Conservation (phyloP, 2,888 invertebrate genomes). For the Shargacucullia verbasci region DNA sequence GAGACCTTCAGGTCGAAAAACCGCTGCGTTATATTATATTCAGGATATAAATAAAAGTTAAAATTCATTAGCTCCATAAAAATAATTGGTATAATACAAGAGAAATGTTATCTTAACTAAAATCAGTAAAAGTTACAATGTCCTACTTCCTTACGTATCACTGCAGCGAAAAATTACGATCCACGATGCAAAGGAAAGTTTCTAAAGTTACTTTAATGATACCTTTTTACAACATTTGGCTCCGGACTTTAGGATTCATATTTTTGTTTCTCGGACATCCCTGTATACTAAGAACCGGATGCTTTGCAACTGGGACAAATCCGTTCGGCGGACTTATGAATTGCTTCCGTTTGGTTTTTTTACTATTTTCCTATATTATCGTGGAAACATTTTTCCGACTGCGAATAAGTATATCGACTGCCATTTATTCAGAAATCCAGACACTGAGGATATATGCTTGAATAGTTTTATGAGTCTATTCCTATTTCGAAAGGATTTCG, state of each 20-base stretch:
- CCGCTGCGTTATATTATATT: no score
- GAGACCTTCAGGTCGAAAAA: no score
- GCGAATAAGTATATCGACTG: background rate
- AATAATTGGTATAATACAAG: no score
- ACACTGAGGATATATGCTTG: conserved; percentile 1
- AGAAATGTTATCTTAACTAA: conserved; percentile 35
- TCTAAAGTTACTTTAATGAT: conserved; percentile 22
- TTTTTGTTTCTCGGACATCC: conserved; percentile 31
- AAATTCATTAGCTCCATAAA: no score
- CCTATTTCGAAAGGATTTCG: conserved; percentile 10
- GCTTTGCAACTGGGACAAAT: conserved; percentile 39
- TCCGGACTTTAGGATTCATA: conserved; percentile 37
- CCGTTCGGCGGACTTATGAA: conserved; percentile 32
- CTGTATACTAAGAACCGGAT: conserved; percentile 18
- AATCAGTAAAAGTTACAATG: conserved; percentile 44
- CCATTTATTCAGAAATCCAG: conserved; percentile 3
- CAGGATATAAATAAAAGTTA: no score
- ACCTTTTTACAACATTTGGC: conserved; percentile 36
- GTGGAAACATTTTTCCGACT: conserved; percentile 1
- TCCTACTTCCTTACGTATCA: conserved; percentile 30
- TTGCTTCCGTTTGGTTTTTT: conserved; percentile 32
- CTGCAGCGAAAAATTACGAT: conserved; percentile 37
- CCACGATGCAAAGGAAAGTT: conserved; percentile 32
- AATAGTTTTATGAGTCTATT: background rate
- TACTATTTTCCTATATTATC: conserved; percentile 5